Evolutionary conservation across 2,888 invertebrate genomes (phyloP), one percentile per base, ranked within the genome.

Genomic region (Seira ritae): DNA sequence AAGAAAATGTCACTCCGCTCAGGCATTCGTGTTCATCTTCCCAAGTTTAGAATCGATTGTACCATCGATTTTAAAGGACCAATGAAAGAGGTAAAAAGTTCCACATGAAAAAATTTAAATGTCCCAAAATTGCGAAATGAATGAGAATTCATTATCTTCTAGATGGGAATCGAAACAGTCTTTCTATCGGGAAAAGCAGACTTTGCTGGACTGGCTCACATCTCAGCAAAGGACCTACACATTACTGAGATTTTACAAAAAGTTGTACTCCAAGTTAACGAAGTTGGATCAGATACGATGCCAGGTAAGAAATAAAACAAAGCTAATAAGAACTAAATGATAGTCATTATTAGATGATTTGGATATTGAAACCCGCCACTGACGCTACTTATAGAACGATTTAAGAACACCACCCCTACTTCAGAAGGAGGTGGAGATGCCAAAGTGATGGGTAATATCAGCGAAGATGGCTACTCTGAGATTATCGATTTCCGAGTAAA

Each of bases 231-330:
- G n/a, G 84, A 80, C 15, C 46, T 80, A 8, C 22, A 17, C 15
- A 55, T 84, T 10, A 72, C 76, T 15, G 70, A 84, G 62, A 80
- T 76, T 24, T 67, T 76, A 3, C 84, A 84, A 24, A 84, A 80
- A 24, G 84, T 80, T 0, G 76, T 80, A 0, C 22, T 84, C 19
- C 50, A 71, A 20, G 60, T 84, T 0, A 80, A 80, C 22, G 79
- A 75, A 60, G 19, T 69, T 23, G 84, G 75, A 19, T 31, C 70
- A 15, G 71, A 10, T 8, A 15, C 72, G 15, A 42, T 31, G 37
- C 74, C 80, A 60, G 31, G 80, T 80, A 74, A 46, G 15, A n/a
- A n/a, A n/a, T n/a, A n/a, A n/a, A n/a, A n/a, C n/a, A n/a, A n/a
- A n/a, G n/a, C n/a, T n/a, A n/a, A n/a, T n/a, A n/a, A n/a, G n/a